Evolutionary conservation across 2,888 invertebrate genomes (phyloP).

Genomic region (Junonia oenone): DNA sequence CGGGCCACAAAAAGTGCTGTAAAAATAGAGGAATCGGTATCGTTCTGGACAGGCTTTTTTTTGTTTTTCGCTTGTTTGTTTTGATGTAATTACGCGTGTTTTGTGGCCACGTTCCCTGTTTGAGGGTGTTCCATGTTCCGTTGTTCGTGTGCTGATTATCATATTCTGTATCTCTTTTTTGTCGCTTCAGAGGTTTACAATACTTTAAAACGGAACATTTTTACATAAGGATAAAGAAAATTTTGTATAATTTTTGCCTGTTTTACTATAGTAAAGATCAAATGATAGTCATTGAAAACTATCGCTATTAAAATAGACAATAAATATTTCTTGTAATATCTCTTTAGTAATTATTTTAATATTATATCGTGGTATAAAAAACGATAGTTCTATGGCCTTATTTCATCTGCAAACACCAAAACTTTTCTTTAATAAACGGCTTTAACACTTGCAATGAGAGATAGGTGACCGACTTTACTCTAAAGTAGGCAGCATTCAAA

Average conservation of each 20-base stretch:
- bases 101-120: slow-evolving; percentile 41
- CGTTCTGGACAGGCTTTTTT: slow-evolving; percentile 17
- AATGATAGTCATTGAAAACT: no score
- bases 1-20: slow-evolving; percentile 43
- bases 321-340: no score
- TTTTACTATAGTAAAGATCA: no score
- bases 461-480: neutral
- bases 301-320: no score
- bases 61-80: slow-evolving; percentile 29
- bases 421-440: slow-evolving; percentile 5
- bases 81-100: slow-evolving; percentile 33
- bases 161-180: neutral
- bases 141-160: slow-evolving; percentile 24
- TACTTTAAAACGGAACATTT: no score
- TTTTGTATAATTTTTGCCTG: no score
- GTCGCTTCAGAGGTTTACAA: neutral
- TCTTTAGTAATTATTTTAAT: neutral
- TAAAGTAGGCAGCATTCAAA: neutral
- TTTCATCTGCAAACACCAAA: neutral
- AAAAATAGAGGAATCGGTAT: slow-evolving; percentile 13
- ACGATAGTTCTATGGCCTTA: neutral
- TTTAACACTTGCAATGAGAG: neutral
- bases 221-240: no score
- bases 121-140: slow-evolving; percentile 64
- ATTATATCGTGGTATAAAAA: neutral